Base-by-base conservation (phyloP, 2,113 vertebrate genomes). In the Rhegmatorhina hoffmannsi region DNA sequence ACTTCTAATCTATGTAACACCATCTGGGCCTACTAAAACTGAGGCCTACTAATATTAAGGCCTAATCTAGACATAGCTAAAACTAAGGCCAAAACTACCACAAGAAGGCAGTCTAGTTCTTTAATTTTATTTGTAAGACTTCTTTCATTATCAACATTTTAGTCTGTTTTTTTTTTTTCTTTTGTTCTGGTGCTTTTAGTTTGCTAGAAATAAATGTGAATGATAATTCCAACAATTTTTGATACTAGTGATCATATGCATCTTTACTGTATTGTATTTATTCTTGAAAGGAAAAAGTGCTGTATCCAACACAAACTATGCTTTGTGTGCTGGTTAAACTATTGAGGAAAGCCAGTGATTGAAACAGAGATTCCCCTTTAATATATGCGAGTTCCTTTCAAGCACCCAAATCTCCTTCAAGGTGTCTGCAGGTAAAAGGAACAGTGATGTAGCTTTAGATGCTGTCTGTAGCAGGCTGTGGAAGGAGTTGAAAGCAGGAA, bases 401-500 rank as follows among this genome's bases (percentile, higher is more conserved):
- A 33, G 17, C 13, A 73, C 4, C 7, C 19, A 62, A 44, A 75
- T 72, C 13, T 74, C 31, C 43, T 52, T 80, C 29, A 68, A 7
- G 24, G 24, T 24, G 0, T 17, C 4, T 40, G 8, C 24, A 43
- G 15, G 13, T 60, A 56, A 44, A 68, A 93, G 31, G 24, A 92
- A 29, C 14, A 52, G 1, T 44, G 8, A 24, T 49, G 10, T 46
- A n/a, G 9, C 21, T 59, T 70, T 79, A 76, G 67, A 36, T 0
- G 2, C 6, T 90, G 24, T 4, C 0, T 38, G 59, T 6, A 21
- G 5, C 5, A 24, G 17, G 2, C 10, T 31, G 9, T 14, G 10
- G 23, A 67, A 55, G 7, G 13, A 2, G 2, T 53, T 70, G 38
- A 47, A 81, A 74, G 29, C 7, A 75, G 26, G 34, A 60, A 40